Evolutionary conservation across 2,797 vertebrate genomes (phyloP).

Genomic region (Salmo trutta): DNA sequence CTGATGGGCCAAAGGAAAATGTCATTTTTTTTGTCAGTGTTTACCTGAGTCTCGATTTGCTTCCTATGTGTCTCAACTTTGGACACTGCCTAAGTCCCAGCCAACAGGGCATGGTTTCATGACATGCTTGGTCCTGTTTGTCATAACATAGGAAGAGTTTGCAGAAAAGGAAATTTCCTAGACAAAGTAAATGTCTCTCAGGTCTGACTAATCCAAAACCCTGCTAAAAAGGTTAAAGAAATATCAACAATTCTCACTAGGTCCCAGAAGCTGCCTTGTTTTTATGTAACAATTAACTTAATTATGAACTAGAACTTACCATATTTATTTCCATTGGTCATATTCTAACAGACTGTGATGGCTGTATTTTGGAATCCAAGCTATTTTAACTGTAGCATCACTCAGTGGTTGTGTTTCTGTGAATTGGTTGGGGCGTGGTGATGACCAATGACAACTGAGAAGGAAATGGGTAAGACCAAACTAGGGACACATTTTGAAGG

Average conservation of each 20-base stretch:
- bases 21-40: constrained; percentile 1
- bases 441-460: constrained; percentile 17
- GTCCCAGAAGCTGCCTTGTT: background rate
- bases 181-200: constrained; percentile 28
- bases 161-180: constrained; percentile 15
- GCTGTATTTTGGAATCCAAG: background rate
- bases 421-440: constrained; percentile 1
- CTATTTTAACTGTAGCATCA: constrained; percentile 27
- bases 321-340: background rate
- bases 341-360: background rate
- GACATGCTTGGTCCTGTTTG: constrained; percentile 13
- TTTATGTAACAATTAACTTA: too few species aligned
- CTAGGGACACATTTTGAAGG: constrained; percentile 15
- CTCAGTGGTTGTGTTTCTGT: background rate
- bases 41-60: constrained; percentile 14
- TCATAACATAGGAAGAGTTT: constrained; percentile 8
- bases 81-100: background rate
- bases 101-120: constrained; percentile 27
- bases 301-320: background rate
- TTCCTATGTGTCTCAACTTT: constrained; percentile 3
- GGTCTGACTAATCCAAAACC: constrained; percentile 5
- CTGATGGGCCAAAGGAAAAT: constrained; percentile 1
- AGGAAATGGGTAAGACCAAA: constrained; percentile 24
- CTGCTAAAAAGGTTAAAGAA: background rate
- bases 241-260: background rate